Evolutionary conservation across 2,888 invertebrate genomes (phyloP).

Genomic region (Synergus gifuensis): DNA sequence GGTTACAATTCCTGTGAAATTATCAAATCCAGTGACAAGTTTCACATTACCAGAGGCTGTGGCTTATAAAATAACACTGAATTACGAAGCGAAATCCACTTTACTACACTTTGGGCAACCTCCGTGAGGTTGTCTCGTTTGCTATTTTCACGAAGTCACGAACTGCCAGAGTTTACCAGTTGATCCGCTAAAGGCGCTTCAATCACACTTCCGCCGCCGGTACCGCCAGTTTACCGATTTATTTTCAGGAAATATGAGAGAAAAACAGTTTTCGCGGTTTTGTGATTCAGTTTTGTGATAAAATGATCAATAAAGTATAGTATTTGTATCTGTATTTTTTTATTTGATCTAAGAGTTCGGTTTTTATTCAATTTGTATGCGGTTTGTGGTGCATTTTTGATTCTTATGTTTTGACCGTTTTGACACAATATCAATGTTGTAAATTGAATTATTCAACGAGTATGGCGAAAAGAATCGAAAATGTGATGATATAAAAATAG

Average conservation of each 20-base stretch:
- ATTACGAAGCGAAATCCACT: constrained; percentile 64
- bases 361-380: too few species aligned
- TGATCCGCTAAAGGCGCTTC: neutral
- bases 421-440: neutral
- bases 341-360: too few species aligned
- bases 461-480: neutral
- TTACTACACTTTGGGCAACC: constrained; percentile 68
- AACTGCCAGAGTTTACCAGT: constrained; percentile 48
- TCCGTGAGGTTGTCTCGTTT: constrained; percentile 69
- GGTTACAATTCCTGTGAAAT: constrained; percentile 43
- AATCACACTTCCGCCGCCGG: constrained; percentile 1
- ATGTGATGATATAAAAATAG: neutral
- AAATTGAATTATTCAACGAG: neutral
- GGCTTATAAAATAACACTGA: constrained; percentile 57
- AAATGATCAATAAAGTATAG: neutral
- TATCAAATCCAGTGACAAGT: constrained; percentile 51
- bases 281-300: neutral
- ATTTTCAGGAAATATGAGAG: neutral
- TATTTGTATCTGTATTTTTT: too few species aligned
- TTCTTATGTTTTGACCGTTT: neutral
- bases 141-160: constrained; percentile 62
- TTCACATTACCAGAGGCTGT: constrained; percentile 58
- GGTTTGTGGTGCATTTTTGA: neutral
- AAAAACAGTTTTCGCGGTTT: neutral
- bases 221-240: neutral